phyloP scores from a whole-genome alignment of 2,113 vertebrate genomes.

The Raja brachyura region DNA sequence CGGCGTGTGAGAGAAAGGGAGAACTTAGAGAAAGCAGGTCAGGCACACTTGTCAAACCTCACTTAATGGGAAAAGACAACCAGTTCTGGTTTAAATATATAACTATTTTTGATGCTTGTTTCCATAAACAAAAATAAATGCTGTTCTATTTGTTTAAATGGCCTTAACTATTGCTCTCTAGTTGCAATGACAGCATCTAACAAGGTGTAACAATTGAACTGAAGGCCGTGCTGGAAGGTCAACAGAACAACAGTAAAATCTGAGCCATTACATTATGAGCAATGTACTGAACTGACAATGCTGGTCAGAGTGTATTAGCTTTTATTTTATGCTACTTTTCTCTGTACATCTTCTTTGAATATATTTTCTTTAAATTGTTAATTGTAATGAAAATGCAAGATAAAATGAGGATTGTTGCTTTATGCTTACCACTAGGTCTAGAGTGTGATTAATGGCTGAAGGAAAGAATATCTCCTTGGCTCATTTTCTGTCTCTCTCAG shows the following conservation, averaged over 20 bases:
- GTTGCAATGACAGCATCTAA: too few species aligned
- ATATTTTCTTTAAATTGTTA: not conserved
- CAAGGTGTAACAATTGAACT: too few species aligned
- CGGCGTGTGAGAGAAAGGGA: too few species aligned
- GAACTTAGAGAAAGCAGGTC: not conserved
- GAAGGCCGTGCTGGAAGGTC: too few species aligned
- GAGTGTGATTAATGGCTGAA: not conserved
- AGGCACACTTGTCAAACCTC: not conserved
- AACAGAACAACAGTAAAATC: too few species aligned
- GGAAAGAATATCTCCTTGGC: not conserved
- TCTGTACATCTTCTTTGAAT: not conserved
- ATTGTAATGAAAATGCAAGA: not conserved
- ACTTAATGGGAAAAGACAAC: not conserved
- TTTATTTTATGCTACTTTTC: not conserved
- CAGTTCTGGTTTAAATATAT: not conserved
- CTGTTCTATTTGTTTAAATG: too few species aligned
- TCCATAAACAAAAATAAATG: not conserved
- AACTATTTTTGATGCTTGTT: not conserved
- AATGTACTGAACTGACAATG: not conserved
- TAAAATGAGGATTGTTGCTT: not conserved
- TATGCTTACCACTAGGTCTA: not conserved
- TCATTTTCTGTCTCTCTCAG: not conserved
- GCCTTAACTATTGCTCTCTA: too few species aligned
- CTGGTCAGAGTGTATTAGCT: not conserved
- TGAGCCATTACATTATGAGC: not conserved